Evolutionary conservation across 53 echinoderm and acorn worm species (phyloP).

Genomic region (Holothuria leucospilota): DNA sequence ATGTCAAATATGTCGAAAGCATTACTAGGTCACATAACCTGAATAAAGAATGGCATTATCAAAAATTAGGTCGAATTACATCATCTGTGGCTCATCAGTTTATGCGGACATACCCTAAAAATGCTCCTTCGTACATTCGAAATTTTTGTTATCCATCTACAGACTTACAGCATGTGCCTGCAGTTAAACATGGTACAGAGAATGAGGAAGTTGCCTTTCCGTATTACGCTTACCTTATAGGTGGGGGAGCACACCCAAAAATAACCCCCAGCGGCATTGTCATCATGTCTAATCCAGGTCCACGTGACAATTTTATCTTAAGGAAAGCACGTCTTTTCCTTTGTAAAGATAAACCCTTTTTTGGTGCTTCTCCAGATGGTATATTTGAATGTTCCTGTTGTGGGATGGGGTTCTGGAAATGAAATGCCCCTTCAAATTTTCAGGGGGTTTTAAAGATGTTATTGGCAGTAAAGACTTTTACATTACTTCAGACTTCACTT

Average conservation of each 20-base stretch:
- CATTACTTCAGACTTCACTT: background rate
- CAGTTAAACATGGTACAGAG: too few species aligned
- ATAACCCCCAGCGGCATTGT: too few species aligned
- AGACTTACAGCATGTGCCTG: too few species aligned
- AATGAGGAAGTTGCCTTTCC: too few species aligned
- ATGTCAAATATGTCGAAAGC: background rate
- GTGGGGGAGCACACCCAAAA: too few species aligned
- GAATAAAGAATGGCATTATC: background rate
- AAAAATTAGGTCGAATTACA: background rate
- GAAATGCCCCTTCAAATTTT: background rate
- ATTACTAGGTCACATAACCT: background rate
- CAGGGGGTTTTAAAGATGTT: background rate
- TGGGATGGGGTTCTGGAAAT: background rate
- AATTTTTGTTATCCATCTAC: too few species aligned
- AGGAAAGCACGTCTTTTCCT: background rate
- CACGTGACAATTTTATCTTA: background rate
- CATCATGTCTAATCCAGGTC: too few species aligned
- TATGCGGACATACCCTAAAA: background rate
- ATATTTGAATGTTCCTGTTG: background rate
- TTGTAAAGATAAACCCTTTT: background rate
- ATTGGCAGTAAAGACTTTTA: background rate
- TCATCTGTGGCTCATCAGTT: conserved; percentile 5
- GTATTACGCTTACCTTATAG: too few species aligned
- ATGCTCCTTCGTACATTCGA: background rate
- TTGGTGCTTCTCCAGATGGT: conserved; percentile 7